phyloP scores from a whole-genome alignment of 2,888 invertebrate genomes.

The Synergus itoensis region DNA sequence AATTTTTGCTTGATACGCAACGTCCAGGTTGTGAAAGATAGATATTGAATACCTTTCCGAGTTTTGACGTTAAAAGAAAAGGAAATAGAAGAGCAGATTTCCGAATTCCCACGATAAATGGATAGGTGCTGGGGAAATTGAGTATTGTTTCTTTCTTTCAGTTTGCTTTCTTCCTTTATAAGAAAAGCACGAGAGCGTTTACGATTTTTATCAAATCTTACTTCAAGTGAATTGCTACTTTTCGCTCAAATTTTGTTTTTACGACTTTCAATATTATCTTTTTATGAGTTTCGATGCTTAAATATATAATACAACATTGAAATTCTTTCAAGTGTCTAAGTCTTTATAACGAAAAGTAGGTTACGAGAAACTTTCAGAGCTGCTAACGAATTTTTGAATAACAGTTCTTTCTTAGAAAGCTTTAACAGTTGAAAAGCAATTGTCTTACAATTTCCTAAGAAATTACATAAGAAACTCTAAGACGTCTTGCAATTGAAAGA shows the following conservation, averaged over 20 bases:
- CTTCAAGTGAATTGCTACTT: background rate
- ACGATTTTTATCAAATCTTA: slow-evolving; percentile 18
- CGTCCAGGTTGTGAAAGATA: slow-evolving; percentile 35
- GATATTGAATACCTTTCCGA: slow-evolving; percentile 20
- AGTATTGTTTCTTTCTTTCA: slow-evolving; percentile 3
- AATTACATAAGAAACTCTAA: no score
- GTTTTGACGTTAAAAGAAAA: slow-evolving; percentile 11
- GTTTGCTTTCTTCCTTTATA: background rate
- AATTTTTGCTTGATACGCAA: slow-evolving; percentile 40
- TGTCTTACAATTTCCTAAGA: background rate
- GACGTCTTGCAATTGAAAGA: background rate
- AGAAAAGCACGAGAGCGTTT: background rate
- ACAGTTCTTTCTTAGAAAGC: background rate
- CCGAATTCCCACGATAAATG: background rate
- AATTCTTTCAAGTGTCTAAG: background rate
- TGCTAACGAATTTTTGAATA: background rate
- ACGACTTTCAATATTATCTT: background rate
- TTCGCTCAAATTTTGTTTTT: background rate
- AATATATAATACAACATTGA: background rate
- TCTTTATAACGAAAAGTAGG: background rate
- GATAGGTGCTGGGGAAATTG: background rate
- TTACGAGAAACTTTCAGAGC: background rate
- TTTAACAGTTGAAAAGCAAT: background rate
- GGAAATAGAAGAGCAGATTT: background rate
- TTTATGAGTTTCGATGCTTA: background rate